These are phyloP conservation scores for Tichodroma muraria DNA, from an alignment of 2,113 vertebrate genomes.

Conservation along the genomic window DNA sequence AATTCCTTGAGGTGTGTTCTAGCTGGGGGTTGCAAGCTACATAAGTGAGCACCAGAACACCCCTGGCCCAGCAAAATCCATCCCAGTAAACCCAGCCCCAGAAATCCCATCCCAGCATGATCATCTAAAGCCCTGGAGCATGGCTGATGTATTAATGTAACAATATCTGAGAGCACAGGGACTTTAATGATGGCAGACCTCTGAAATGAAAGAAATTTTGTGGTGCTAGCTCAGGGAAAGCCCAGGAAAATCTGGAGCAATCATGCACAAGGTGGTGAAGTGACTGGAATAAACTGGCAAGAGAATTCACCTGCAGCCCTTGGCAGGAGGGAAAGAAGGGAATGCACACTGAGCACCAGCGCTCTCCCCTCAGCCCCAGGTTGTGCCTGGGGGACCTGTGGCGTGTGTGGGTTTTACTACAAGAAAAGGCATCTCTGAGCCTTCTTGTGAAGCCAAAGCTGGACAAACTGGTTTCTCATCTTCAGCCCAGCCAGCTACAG, in stretches of 20 bases:
- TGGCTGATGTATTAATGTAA: neutral
- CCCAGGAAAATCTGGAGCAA: neutral
- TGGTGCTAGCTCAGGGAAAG: neutral
- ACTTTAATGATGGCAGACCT: neutral
- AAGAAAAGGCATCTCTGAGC: neutral
- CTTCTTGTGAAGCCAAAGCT: neutral
- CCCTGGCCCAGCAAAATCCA: neutral
- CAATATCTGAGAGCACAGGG: neutral
- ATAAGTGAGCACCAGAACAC: neutral
- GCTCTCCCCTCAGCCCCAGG: rapidly evolving
- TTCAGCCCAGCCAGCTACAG: neutral
- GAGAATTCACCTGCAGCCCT: neutral
- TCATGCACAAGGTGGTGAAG: neutral
- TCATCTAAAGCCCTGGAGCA: neutral
- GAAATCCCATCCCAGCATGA: neutral
- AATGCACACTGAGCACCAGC: rapidly evolving
- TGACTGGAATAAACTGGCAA: neutral
- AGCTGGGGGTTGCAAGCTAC: neutral
- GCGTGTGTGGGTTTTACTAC: neutral
- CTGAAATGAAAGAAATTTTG: neutral
- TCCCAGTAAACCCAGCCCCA: neutral
- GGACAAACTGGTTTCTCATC: constrained; percentile 7
- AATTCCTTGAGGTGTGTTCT: neutral
- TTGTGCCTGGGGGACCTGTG: neutral
- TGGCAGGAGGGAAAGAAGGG: neutral